Evolutionary conservation across 2,113 vertebrate genomes (phyloP).

Genomic region (Ageneiosus marmoratus): DNA sequence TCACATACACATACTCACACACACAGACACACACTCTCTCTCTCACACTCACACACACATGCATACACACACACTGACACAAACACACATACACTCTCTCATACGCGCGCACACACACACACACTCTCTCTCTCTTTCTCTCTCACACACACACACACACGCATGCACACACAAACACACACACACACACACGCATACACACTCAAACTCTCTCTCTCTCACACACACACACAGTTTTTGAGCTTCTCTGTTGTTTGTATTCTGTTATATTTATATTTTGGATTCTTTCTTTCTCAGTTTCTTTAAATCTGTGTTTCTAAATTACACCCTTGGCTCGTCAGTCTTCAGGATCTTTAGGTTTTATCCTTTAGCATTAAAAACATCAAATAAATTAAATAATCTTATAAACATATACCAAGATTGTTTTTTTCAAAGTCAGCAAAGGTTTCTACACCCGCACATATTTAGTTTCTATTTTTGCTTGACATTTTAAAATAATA

Average conservation of each 20-base stretch:
- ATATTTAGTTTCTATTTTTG: not conserved
- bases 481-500: not conserved
- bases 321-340: not conserved
- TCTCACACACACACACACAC: not conserved
- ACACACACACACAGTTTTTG: not conserved
- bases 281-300: not conserved
- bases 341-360: not conserved
- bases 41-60: no score
- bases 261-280: not conserved
- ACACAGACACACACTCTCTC: no score
- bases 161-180: no score
- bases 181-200: no score
- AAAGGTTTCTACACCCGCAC: not conserved
- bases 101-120: no score
- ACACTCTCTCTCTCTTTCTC: no score
- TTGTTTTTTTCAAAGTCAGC: not conserved
- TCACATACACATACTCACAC: no score
- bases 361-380: not conserved
- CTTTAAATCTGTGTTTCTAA: not conserved
- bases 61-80: no score
- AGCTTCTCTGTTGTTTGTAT: not conserved
- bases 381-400: not conserved
- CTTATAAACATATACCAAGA: not conserved
- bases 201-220: no score
- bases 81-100: no score